Evolutionary conservation across 2,113 vertebrate species (phyloP), one percentile per base, ranked within the genome.

Genomic region (Odobenus rosmarus): DNA sequence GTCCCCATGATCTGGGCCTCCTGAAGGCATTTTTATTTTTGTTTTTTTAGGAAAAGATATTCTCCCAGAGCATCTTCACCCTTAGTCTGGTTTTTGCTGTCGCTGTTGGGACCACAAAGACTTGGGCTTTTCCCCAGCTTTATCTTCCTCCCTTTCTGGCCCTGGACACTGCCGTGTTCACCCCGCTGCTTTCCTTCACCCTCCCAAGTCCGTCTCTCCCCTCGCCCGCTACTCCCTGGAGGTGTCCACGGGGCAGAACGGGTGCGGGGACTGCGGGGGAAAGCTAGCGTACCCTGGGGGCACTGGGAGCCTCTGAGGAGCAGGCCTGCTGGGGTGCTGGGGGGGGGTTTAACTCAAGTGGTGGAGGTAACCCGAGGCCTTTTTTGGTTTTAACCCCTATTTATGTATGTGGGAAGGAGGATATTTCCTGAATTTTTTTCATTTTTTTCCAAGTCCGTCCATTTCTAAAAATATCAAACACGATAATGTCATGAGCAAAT

Each of bases 401-500:
- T 57, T 95, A 79, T 92, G 26, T 91, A 39, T 57, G 42, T 95
- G 69, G 88, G 88, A 85, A 89, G 28, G 64, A 83, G 46, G 62
- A 72, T 79, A 87, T 81, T 95, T 82, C 57, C 61, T 91, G 11
- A 81, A 64, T 61, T 62, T 77, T 67, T 94, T 71, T 71, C 49
- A 7, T 93, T 96, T 96, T 88, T 96, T 95, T 61, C 57, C 31
- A 98, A 80, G 46, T 46, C 31, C 93, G 1, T 94, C 23, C 53
- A 76, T 88, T 96, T 96, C 95, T 95, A 95, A 97, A 83, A 86
- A 74, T 93, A 82, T 72, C 53, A 88, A 95, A 80, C 18, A 24
- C 59, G 82, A 88, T 85, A 94, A 95, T 86, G 62, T 88, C 46
- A 31, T n/a, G 39, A 92, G 82, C 59, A 91, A 88, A 95, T 19